Base-by-base conservation (phyloP, 53 echinoderm and acorn worm genomes). In the Hippasteria phrygiana region DNA sequence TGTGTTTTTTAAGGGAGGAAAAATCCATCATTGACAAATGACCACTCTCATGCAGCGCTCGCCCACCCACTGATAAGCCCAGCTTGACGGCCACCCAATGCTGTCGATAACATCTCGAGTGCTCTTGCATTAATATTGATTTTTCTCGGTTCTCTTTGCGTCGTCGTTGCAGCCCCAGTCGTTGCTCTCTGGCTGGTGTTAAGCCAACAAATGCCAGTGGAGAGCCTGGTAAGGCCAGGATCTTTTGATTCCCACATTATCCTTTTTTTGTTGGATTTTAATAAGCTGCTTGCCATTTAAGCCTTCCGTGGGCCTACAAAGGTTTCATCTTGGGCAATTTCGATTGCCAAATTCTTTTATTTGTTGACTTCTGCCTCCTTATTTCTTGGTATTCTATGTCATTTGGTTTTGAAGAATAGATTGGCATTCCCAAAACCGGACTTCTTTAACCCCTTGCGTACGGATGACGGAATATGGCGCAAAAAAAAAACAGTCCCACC, bases 71-170 rank as follows among this genome's bases (percentile, higher is more conserved):
- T 45, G 82, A 47, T 82, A 82, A 82, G 65, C 82, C 65, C 43
- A 45, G 67, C 43, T 46, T 82, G 64, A 82, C 34, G 24, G 65
- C 31, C 26, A 11, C 80, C 41, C 43, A 37, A 43, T 43, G 16
- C 42, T 43, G 29, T 82, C 35, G 82, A 82, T 82, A 82, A 67
- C 43, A 82, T 82, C 82, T 82, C 82, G 31, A 82, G 82, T 41
- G 66, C 82, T 66, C 66, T 82, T 64, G 64, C 67, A 45, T 82
- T 66, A 66, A 66, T 82, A 65, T 82, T 82, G 64, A 66, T 82
- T 82, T 82, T 82, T 66, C 40, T 43, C 48, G 66, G 82, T 29
- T 45, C 31, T 42, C 47, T 66, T 82, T 82, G 82, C 37, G 34
- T 55, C 56, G 26, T 16, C 34, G 17, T 47, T 76, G 17, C 50